Conservation (phyloP, 2,888 invertebrate genomes). For the Gerris lacustris region DNA sequence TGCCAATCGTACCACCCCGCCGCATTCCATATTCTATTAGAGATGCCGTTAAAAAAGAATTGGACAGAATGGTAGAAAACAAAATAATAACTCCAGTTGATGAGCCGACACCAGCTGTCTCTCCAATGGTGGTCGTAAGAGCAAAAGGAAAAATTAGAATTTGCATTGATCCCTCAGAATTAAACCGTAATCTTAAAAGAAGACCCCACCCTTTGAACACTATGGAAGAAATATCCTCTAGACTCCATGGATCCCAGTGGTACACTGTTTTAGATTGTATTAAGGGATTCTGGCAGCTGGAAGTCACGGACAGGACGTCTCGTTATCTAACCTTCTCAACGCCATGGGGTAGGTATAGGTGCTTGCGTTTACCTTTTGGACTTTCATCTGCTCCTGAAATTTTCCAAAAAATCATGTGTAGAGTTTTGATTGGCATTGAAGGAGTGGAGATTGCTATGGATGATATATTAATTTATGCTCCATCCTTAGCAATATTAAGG, state of each 20-base stretch:
- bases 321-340: too few relatives aligned
- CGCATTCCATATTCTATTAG: not conserved
- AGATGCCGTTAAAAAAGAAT: not conserved
- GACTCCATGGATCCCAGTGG: constrained; percentile 7
- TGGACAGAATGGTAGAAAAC: not conserved
- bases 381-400: too few relatives aligned
- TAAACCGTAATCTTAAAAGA: not conserved
- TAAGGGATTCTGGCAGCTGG: constrained; percentile 29
- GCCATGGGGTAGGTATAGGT: constrained; percentile 27
- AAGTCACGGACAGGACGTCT: constrained; percentile 24
- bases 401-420: too few relatives aligned
- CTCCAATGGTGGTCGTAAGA: too few relatives aligned
- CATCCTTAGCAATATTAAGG: too few relatives aligned
- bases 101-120: too few relatives aligned
- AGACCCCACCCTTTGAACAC: not conserved
- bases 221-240: constrained; percentile 6
- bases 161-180: too few relatives aligned
- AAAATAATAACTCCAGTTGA: too few relatives aligned
- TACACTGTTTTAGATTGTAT: constrained; percentile 31
- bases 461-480: too few relatives aligned
- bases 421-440: too few relatives aligned
- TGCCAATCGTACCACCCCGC: constrained; percentile 15
- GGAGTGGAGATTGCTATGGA: too few relatives aligned
- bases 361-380: constrained; percentile 28
- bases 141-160: not conserved